Evolutionary conservation across 2,797 vertebrate genomes (phyloP), one percentile per base, ranked within the genome.

Genomic region (Schizopygopsis malacanthus): DNA sequence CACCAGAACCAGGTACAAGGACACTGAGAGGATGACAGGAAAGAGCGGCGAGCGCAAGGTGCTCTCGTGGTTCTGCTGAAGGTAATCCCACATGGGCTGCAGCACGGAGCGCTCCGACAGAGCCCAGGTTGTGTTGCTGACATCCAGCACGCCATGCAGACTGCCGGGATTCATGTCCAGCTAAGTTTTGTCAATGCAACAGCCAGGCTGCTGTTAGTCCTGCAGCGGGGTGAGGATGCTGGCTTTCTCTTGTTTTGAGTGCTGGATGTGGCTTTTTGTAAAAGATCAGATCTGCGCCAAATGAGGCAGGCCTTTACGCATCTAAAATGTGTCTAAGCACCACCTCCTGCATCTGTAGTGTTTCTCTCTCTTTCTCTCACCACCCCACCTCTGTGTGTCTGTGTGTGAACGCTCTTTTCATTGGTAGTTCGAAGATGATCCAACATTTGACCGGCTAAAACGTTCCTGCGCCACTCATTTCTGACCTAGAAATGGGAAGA

Each of bases 81-180:
- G 92, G 90, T 95, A 95, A 89, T 96, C 94, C 96, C 96, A 96
- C 52, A 90, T 8, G 0, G 95, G 96, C 90, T 96, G 96, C 83
- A 96, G 93, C 77, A 93, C 71, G 75, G 92, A 88, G 45, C 76
- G 86, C 88, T 91, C 81, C 22, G 91, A 89, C 91, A 91, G 88
- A 41, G 81, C 75, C 86, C 89, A 89, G 25, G 89, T 88, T 67
- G 76, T 65, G 16, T 90, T 92, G 47, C 79, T 82, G 83, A 85
- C 59, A 37, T 88, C 80, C 88, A 90, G 86, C 41, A 56, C 45
- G 41, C 84, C 41, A 16, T 10, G 85, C 81, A 84, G 56, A 18
- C 84, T 83, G 69, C 59, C 59, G 6, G 56, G 25, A 54, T 41
- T 16, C 59, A 79, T 65, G 47, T 33, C 79, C 47, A 37, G 65